Conservation (phyloP, 1,140 invertebrate species). For the Xylocopa sonorina region DNA sequence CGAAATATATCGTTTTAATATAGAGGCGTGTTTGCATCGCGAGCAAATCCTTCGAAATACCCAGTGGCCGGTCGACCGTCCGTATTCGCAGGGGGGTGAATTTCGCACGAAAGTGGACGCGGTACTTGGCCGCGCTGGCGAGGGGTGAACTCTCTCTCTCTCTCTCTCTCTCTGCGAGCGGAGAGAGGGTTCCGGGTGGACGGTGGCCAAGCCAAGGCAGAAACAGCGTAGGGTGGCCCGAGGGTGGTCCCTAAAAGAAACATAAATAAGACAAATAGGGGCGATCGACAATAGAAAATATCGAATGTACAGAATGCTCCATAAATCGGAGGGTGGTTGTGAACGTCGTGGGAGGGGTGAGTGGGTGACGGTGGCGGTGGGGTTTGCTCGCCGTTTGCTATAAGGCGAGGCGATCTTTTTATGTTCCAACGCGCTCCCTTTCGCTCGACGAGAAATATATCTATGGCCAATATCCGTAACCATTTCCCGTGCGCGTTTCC, state of each 20-base stretch:
- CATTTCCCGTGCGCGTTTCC: conserved; percentile 74
- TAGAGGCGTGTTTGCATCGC: conserved; percentile 70
- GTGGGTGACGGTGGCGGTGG: conserved; percentile 31
- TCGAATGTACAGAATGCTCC: conserved; percentile 80
- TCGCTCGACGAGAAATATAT: conserved; percentile 72
- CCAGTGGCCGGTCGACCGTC: conserved; percentile 57
- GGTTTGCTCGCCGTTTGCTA: conserved; percentile 65
- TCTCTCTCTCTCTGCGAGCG: too few relatives aligned
- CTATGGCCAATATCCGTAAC: conserved; percentile 77
- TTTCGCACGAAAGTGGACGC: conserved; percentile 67
- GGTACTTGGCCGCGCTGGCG: conserved; percentile 47
- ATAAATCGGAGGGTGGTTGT: conserved; percentile 78
- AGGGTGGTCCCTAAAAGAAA: conserved; percentile 78
- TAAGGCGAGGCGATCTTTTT: conserved; percentile 80
- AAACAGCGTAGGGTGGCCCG: conserved; percentile 39
- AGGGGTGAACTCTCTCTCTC: too few relatives aligned
- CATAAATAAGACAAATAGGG: conserved; percentile 82
- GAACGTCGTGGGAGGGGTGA: conserved; percentile 29
- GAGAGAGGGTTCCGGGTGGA: too few relatives aligned
- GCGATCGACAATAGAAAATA: conserved; percentile 82
- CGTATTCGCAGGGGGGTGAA: conserved; percentile 61
- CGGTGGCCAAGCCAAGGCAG: conserved; percentile 70
- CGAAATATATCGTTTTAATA: conserved; percentile 75
- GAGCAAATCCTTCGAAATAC: conserved; percentile 68
- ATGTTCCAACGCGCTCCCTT: conserved; percentile 79